Evolutionary conservation across 2,797 vertebrate genomes (phyloP), one percentile per base, ranked within the genome.

Genomic region (Diglossa cyanea): DNA sequence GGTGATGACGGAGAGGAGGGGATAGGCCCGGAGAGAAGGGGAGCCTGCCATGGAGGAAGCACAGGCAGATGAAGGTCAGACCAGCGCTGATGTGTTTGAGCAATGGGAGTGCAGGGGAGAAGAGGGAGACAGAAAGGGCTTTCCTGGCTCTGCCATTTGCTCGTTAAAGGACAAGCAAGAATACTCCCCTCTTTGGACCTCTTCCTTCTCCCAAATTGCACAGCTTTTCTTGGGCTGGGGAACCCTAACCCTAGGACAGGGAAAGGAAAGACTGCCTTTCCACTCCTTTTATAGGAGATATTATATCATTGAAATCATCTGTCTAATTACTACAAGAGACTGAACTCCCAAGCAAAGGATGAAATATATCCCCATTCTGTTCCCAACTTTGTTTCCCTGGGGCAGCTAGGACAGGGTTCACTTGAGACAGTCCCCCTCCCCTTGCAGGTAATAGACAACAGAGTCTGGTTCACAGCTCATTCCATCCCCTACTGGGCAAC

Each of bases 1-100:
- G 9, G 99, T 98, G 98, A 99, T 99, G 97, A 99, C 99, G 0
- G 99, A 99, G 85, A 99, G 98, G 57, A 99, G 98, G 3, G 99
- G 99, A 83, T 99, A 99, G 1, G 99, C 98, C 84, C 98, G 98
- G 58, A 99, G 98, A 24, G 99, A 98, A 37, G 99, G 97, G 3
- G 99, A 98, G 14, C 99, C 99, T 99, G 98, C 40, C 79, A 94
- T 57, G 61, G 31, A 66, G 70, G n/a, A 72, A 79, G 45, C 33
- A 88, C 23, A 87, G 26, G 28, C 1, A 15, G 50, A 23, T 19
- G 17, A 77, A 71, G n/a, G n/a, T 7, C 57, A 58, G 24, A 3
- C 18, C 53, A 31, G 75, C 1, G 13, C 10, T 2, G 18, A 19
- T 1, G 15, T 3, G 24, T 55, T 33, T 8, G 12, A 61, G 39